Evolutionary conservation across 2,888 invertebrate genomes (phyloP), one percentile per base, ranked within the genome.

Genomic region (Nomada hirtipes): DNA sequence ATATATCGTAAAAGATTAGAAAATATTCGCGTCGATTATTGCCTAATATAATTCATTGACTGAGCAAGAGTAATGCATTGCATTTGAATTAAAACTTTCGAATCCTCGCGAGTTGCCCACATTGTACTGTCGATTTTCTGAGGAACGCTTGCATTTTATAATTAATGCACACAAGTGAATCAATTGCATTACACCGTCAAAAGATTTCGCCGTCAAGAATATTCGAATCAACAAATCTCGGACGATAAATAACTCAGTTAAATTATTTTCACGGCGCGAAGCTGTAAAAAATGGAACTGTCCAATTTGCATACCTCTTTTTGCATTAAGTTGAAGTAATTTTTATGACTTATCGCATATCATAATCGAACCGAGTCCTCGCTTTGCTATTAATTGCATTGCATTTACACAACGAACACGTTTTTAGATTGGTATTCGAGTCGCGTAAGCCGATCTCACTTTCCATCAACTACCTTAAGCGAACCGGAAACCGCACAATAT

Each of bases 381-480:
- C 73, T 69, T 57, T 44, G 42, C 15, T 4, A 53, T 23, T n/a
- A 20, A 67, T 76, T 77, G 44, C 47, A 59, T 68, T 65, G 67
- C 63, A 74, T 79, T 84, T 72, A 64, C 18, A 64, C 26, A 67
- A 82, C 26, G 57, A 63, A 36, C 47, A 63, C 47, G 18, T 26
- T 76, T 26, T 71, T 74, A 57, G 61, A 73, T 79, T 44, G 76
- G 23, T 72, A 85, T 84, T 84, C 80, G 18, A 57, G 76, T 79
- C 79, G 63, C 86, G 86, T 86, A 80, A 86, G 74, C 72, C 77
- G 85, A 86, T 90, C 87, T 90, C 89, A 91, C 91, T 91, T 91
- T 91, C 91, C 89, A 90, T 78, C 82, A 87, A 57, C 70, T 73
- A 78, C 88, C 85, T 82, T 81, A 88, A 86, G 64, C 82, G 82